Evolutionary conservation across 1,140 invertebrate genomes (phyloP).

Genomic region (Drosophila pandora): DNA sequence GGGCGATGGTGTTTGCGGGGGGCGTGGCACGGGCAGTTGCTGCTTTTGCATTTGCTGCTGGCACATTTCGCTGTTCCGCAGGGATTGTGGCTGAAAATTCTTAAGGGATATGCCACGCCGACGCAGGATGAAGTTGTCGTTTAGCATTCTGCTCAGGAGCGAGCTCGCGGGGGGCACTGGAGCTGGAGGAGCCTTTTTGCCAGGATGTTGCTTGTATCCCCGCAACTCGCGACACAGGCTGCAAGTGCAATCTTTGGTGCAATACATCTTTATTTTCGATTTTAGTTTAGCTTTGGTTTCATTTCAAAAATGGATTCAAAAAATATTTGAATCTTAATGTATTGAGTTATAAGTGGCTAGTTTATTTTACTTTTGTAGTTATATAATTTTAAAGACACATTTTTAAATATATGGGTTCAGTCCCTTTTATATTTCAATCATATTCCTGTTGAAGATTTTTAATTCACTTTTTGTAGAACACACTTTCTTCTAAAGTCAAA

Average conservation of each 20-base stretch:
- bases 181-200: constrained; percentile 56
- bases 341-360: background rate
- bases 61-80: constrained; percentile 80
- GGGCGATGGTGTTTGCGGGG: constrained; percentile 67
- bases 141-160: constrained; percentile 73
- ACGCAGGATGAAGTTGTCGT: constrained; percentile 84
- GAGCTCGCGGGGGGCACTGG: constrained; percentile 22
- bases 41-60: constrained; percentile 43
- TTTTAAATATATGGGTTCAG: background rate
- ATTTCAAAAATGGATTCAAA: constrained; percentile 35
- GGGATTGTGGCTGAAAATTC: constrained; percentile 77
- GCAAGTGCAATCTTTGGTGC: constrained; percentile 84
- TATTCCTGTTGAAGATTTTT: background rate
- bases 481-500: background rate
- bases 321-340: background rate
- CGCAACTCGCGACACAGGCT: constrained; percentile 84
- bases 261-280: constrained; percentile 75
- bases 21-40: constrained; percentile 54
- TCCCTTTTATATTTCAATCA: background rate
- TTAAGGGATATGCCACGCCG: constrained; percentile 75
- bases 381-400: too few relatives aligned
- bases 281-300: constrained; percentile 55
- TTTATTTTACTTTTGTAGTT: background rate
- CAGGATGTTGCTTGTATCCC: constrained; percentile 58
- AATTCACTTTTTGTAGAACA: background rate